These are phyloP conservation scores for Julus scanicus DNA, from an alignment of 2,888 invertebrate species.

Conservation along the genomic window DNA sequence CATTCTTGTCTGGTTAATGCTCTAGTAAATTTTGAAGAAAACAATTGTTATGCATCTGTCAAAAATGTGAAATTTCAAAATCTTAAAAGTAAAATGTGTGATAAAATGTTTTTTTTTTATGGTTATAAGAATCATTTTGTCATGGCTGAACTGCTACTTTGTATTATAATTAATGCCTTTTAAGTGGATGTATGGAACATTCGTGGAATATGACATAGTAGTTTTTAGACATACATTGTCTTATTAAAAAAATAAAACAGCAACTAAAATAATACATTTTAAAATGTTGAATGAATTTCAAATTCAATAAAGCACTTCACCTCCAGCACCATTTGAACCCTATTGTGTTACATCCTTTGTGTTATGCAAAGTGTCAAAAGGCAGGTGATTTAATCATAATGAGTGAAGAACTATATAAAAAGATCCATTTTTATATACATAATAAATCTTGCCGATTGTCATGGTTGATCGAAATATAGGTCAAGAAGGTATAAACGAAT, in stretches of 20 bases:
- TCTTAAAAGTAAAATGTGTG: neutral
- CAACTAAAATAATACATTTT: neutral
- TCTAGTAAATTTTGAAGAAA: neutral
- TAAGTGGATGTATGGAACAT: neutral
- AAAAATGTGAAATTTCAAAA: neutral
- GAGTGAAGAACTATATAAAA: neutral
- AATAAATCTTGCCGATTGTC: neutral
- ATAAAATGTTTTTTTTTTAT: neutral
- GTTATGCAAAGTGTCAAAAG: neutral
- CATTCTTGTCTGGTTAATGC: constrained; percentile 16
- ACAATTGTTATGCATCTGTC: neutral
- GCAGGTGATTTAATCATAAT: neutral
- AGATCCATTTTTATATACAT: neutral
- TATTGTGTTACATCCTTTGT: constrained; percentile 15
- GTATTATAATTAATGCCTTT: neutral
- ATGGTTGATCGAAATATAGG: constrained; percentile 6
- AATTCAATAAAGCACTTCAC: neutral
- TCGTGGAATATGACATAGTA: constrained; percentile 6
- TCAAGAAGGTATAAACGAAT: neutral
- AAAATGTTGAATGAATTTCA: neutral
- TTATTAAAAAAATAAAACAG: neutral
- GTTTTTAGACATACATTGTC: neutral
- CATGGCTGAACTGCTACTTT: neutral
- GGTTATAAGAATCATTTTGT: neutral
- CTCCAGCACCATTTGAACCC: constrained; percentile 24